Evolutionary conservation across 2,888 invertebrate genomes (phyloP).

Genomic region (Ferrisia virgata): DNA sequence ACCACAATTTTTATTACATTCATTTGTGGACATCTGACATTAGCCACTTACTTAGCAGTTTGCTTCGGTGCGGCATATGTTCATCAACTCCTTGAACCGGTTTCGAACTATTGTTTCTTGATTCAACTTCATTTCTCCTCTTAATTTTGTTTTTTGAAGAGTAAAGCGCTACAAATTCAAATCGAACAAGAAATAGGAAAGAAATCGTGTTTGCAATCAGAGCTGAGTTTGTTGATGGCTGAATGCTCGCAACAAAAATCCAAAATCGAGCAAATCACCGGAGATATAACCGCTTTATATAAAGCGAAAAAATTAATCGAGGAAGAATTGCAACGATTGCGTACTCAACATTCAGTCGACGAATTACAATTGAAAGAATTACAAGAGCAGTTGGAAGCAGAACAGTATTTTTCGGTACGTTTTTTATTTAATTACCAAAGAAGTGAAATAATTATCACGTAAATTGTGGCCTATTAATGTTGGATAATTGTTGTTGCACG

Average conservation of each 20-base stretch:
- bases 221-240: constrained; percentile 68
- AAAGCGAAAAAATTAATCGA: constrained; percentile 69
- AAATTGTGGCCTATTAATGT: neutral
- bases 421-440: constrained; percentile 34
- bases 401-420: constrained; percentile 85
- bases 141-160: constrained; percentile 54
- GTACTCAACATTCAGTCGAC: constrained; percentile 65
- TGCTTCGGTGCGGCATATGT: too few species aligned
- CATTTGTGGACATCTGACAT: too few species aligned
- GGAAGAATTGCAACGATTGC: constrained; percentile 72
- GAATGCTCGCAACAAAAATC: constrained; percentile 70
- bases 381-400: constrained; percentile 91
- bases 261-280: constrained; percentile 67
- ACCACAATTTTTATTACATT: too few species aligned
- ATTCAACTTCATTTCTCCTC: neutral
- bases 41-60: too few species aligned
- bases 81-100: too few species aligned
- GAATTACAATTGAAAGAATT: constrained; percentile 82
- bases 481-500: neutral
- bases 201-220: constrained; percentile 76
- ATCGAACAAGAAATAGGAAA: constrained; percentile 89
- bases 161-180: constrained; percentile 76
- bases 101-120: too few species aligned
- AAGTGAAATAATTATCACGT: too few species aligned
- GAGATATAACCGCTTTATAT: constrained; percentile 66